Base-by-base conservation (phyloP, 1,140 invertebrate genomes). In the Macrosteles quadrilineatus region DNA sequence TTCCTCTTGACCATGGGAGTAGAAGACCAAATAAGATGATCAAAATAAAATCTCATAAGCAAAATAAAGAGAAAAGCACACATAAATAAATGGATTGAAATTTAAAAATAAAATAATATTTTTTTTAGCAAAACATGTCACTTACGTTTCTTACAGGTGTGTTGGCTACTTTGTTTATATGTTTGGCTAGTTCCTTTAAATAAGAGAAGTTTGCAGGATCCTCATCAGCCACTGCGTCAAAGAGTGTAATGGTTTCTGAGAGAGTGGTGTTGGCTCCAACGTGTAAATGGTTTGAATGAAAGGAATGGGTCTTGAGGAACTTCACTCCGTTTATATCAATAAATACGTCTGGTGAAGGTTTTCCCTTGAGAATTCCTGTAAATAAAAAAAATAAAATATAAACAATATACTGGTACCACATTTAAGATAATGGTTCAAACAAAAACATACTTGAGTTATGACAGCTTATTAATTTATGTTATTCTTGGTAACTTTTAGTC, bases 131-230 rank as follows among this genome's bases (percentile, higher is more conserved):
- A n/a, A n/a, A 25, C 6, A 14, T 31, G 21, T 3, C 23, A 59
- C 87, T 84, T 76, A 91, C 89, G 83, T 91, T 91, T 78, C 89
- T 82, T 1, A 92, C 87, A 17, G 89, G 86, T 4, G 89, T 82
- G 79, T 88, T 89, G 1, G 90, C 90, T 59, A 92, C 86, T 66
- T 90, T 78, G 75, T 91, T 88, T 67, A 92, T 82, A 75, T 91
- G 89, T 69, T 86, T 80, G 23, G 83, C 85, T 14, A 90, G 75
- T 31, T 83, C 80, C 43, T 73, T 72, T 31, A 72, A 69, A 55
- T 75, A 75, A 30, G 71, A 75, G 76, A 82, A 87, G 74, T 81
- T 80, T 64, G n/a, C 31, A 17, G 75, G 73, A 47, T 83, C 77
- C 29, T 79, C 79, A 32, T 79, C 80, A 0, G 84, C 80, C 12